Base-by-base conservation (phyloP, 2,888 invertebrate genomes). In the Coenonympha glycerion region DNA sequence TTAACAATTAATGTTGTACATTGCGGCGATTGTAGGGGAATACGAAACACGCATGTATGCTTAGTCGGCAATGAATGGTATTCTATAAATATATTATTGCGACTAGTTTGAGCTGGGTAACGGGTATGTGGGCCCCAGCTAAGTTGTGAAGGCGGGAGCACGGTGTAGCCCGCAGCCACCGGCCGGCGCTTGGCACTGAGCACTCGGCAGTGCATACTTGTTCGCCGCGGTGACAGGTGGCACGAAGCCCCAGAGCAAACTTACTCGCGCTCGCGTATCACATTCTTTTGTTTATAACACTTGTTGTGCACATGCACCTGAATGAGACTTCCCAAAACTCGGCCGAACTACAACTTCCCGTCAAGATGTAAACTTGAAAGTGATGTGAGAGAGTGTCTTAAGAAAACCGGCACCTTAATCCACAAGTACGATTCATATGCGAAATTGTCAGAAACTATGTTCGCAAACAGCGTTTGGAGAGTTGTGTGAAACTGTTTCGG, bases 191-290 rank as follows among this genome's bases (percentile, higher is more conserved):
- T 11, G 36, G 36, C 24, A n/a, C n/a, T n/a, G n/a, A n/a, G n/a
- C 4, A 13, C 30, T 15, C 37, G 68, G 77, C 84, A 87, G 86
- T 86, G 73, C 74, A 78, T 76, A 78, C 75, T 79, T 76, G 81
- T 74, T 73, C 75, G 76, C 69, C 75, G 66, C 66, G 61, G 76
- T 71, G 79, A 74, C 83, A 86, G 87, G 85, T 85, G 85, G 74
- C 75, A 70, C 72, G 76, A 62, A 64, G 69, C 69, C 69, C 65
- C 67, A 55, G 15, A n/a, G 58, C 61, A 60, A 64, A 68, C 61
- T 70, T 77, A 73, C 69, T 77, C 76, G 72, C 73, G 74, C 68
- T 79, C 84, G 82, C 83, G 84, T 76, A 72, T 73, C 68, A 65
- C 66, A 66, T 61, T 71, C 73, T 74, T 77, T 83, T 79, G 82